Evolutionary conservation across 2,888 invertebrate genomes (phyloP), one percentile per base, ranked within the genome.

Genomic region (Sphaerophoria rueppellii): DNA sequence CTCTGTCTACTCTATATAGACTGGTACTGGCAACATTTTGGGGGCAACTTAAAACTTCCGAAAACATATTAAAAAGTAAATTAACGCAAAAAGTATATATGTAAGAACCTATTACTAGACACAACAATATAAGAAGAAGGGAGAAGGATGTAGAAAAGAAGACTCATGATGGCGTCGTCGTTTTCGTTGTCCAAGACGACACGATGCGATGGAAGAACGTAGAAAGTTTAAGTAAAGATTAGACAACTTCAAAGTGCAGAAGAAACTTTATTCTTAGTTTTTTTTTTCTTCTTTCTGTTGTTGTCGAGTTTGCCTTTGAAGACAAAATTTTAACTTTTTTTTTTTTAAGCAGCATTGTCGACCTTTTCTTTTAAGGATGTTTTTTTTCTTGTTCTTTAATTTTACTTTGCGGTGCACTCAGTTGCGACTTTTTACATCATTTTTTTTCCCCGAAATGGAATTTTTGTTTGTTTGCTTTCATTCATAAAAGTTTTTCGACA

Each of bases 41-140:
- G 58, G 52, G 58, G 52, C 79, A 73, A 67, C 60, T 70, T 63
- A 76, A 85, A 85, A 85, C 85, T 85, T 73, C 70, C 69, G 60
- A 81, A 77, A 81, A 81, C 85, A 81, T 85, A 76, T 81, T 81
- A 81, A 85, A 85, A 85, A 81, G 81, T 81, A 73, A 76, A 81
- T 81, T 81, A 81, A 85, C 85, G 35, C 63, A 85, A 63, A 57
- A 73, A 63, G 48, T 46, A 72, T 43, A 37, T 40, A 48, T 24
- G 24, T 24, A 24, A 2, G 24, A 24, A 24, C 24, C 6, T 40
- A 34, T 40, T 67, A 37, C 65, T 58, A 43, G 60, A 48, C 46
- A n/a, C 14, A 32, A 12, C 4, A 11, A 60, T 5, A 6, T 4
- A 58, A n/a, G 35, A 35, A 14, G 32, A 61, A 67, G 24, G 24